A percentile compares a stretch with the other conserved stretches of the same genome.
phyloP scores from a whole-genome alignment of 2,797 vertebrate genomes.

The Furcifer pardalis region DNA sequence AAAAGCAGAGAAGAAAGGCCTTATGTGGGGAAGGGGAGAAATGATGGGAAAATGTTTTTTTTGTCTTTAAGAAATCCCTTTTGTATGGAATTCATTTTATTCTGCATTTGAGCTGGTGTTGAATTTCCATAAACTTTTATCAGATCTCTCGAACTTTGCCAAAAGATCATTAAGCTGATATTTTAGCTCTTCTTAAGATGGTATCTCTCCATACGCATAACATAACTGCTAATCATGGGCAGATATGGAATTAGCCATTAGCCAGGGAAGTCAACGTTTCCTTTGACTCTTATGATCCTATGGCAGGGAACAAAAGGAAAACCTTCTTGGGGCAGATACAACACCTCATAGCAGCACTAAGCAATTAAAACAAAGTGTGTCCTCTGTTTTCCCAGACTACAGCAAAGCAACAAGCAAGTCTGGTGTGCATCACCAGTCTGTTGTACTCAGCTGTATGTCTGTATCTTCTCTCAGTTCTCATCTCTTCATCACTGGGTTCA shows the following conservation, averaged over 20 bases:
- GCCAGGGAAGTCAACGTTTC: slow-evolving; percentile 30
- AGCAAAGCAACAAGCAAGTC: background rate
- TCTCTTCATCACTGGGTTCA: background rate
- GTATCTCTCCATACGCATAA: slow-evolving; percentile 28
- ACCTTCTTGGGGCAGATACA: slow-evolving; percentile 3
- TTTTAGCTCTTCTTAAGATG: slow-evolving; percentile 49
- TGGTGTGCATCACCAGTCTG: background rate
- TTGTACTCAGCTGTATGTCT: background rate
- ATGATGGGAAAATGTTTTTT: background rate
- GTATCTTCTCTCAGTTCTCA: background rate
- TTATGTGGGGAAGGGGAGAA: slow-evolving; percentile 1
- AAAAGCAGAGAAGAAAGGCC: slow-evolving; percentile 18
- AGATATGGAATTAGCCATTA: slow-evolving; percentile 47
- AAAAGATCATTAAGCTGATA: slow-evolving; percentile 55
- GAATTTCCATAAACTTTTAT: slow-evolving; percentile 46
- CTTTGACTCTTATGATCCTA: background rate
- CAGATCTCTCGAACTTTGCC: slow-evolving; percentile 49
- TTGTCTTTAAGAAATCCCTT: slow-evolving; percentile 28
- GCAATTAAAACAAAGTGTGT: slow-evolving; percentile 13
- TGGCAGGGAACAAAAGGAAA: background rate
- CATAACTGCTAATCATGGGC: slow-evolving; percentile 50
- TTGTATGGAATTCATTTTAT: slow-evolving; percentile 61
- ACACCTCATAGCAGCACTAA: slow-evolving; percentile 32
- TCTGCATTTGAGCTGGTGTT: slow-evolving; percentile 48
- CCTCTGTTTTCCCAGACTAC: background rate